Percentiles rank a stretch among this genome's conserved stretches.
Evolutionary conservation across 2,113 vertebrate genomes (phyloP).

Genomic region (Calonectris borealis): DNA sequence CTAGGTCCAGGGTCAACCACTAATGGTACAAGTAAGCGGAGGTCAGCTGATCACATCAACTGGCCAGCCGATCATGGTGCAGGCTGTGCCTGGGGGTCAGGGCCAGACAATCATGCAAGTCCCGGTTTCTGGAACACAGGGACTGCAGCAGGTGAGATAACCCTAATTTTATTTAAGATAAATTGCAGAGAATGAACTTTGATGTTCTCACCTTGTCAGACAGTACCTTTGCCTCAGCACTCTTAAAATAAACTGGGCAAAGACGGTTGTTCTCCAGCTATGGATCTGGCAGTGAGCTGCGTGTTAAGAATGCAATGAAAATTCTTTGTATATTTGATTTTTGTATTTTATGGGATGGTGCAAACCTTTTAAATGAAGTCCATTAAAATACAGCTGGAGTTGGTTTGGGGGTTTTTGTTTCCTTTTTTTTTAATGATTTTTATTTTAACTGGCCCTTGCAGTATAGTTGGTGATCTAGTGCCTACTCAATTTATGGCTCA

Average conservation of each 20-base stretch:
- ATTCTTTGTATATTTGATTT: neutral
- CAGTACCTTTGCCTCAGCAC: neutral
- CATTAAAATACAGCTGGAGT: neutral
- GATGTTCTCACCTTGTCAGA: neutral
- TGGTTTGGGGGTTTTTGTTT: neutral
- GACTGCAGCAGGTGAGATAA: slow-evolving; percentile 90
- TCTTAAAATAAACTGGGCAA: neutral
- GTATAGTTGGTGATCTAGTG: neutral
- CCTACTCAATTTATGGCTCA: neutral
- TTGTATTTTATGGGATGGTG: neutral
- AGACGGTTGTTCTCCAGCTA: neutral
- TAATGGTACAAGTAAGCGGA: slow-evolving; percentile 98
- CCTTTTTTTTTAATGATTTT: neutral
- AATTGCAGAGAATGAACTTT: neutral
- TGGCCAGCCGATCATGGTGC: slow-evolving; percentile 98
- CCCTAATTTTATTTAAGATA: neutral
- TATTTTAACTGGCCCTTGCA: neutral
- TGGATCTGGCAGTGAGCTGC: neutral
- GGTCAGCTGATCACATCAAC: slow-evolving; percentile 98
- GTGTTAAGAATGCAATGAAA: neutral
- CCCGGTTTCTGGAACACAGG: slow-evolving; percentile 93
- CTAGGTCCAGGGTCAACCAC: slow-evolving; percentile 94
- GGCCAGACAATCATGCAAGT: slow-evolving; percentile 99
- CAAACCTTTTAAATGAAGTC: neutral
- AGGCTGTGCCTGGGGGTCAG: slow-evolving; percentile 95